phyloP scores from a whole-genome alignment of 2,888 invertebrate species.

The Mythimna impura region DNA sequence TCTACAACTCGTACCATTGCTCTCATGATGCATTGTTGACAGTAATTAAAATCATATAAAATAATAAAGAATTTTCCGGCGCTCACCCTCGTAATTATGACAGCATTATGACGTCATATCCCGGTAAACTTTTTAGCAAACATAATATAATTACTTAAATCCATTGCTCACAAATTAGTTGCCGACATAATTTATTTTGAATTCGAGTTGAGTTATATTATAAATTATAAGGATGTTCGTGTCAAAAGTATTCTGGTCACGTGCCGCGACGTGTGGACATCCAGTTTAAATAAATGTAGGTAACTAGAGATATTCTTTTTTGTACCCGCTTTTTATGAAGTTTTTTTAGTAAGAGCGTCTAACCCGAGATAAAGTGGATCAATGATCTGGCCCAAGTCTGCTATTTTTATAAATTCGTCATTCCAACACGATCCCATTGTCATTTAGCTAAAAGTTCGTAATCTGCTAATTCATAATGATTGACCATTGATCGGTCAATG shows the following conservation, averaged over 20 bases:
- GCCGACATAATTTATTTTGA: conserved; percentile 66
- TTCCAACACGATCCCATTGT: no score
- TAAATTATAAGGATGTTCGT: conserved; percentile 10
- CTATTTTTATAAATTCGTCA: no score
- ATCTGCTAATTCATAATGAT: no score
- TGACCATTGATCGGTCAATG: no score
- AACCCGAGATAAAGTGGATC: no score
- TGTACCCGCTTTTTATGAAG: conserved; percentile 17
- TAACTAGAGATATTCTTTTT: conserved; percentile 20
- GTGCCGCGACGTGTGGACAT: conserved; percentile 46
- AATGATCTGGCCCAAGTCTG: no score
- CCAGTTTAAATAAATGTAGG: conserved; percentile 36
- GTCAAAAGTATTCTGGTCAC: conserved; percentile 49
- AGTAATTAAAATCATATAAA: conserved; percentile 40
- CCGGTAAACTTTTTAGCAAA: conserved; percentile 31
- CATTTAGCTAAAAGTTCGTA: no score
- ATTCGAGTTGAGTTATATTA: conserved; percentile 59
- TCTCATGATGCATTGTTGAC: conserved; percentile 15
- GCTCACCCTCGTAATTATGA: conserved; percentile 27
- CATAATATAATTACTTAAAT: conserved; percentile 55
- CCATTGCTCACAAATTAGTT: conserved; percentile 65
- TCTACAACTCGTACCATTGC: no score
- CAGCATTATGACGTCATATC: conserved; percentile 27
- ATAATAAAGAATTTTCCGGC: conserved; percentile 20
- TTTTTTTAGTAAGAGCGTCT: neutral